phyloP scores from a whole-genome alignment of 2,797 vertebrate genomes.

The Lerista edwardsae region DNA sequence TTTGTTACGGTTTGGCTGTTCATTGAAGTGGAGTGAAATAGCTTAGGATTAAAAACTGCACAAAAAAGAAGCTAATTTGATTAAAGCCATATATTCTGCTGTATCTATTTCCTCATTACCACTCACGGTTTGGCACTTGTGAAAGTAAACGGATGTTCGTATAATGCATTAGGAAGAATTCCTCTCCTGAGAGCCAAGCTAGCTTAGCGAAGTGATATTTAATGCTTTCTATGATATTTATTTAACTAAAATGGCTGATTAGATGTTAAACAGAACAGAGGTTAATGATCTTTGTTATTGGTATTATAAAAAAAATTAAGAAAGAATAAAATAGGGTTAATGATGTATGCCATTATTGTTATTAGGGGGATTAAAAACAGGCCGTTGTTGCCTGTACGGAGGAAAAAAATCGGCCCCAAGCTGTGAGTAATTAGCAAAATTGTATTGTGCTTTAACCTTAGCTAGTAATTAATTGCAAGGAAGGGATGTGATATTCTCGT shows the following conservation, averaged over 20 bases:
- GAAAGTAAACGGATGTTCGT: constrained; percentile 69
- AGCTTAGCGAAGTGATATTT: constrained; percentile 76
- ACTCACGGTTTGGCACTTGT: constrained; percentile 71
- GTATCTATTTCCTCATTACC: constrained; percentile 59
- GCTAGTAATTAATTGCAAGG: constrained; percentile 66
- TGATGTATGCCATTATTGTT: constrained; percentile 79
- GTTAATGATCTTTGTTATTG: constrained; percentile 81
- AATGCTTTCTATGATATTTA: constrained; percentile 80
- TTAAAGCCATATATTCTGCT: constrained; percentile 63
- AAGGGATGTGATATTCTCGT: constrained; percentile 53
- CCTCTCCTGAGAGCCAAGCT: constrained; percentile 70
- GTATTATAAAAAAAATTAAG: constrained; percentile 77
- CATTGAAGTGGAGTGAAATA: constrained; percentile 10
- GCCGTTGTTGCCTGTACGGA: constrained; percentile 65
- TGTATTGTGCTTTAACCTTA: constrained; percentile 72
- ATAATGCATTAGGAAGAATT: constrained; percentile 69
- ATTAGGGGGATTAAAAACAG: constrained; percentile 74
- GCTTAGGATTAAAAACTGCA: constrained; percentile 40
- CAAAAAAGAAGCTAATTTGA: constrained; percentile 59
- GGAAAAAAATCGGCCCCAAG: constrained; percentile 71
- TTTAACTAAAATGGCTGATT: constrained; percentile 80
- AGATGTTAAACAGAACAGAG: constrained; percentile 78
- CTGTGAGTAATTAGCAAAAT: constrained; percentile 80
- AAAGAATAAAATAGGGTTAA: constrained; percentile 82
- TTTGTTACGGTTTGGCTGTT: constrained; percentile 8